phyloP scores from a whole-genome alignment of 2,797 vertebrate species.

The Sebastes iracundus region DNA sequence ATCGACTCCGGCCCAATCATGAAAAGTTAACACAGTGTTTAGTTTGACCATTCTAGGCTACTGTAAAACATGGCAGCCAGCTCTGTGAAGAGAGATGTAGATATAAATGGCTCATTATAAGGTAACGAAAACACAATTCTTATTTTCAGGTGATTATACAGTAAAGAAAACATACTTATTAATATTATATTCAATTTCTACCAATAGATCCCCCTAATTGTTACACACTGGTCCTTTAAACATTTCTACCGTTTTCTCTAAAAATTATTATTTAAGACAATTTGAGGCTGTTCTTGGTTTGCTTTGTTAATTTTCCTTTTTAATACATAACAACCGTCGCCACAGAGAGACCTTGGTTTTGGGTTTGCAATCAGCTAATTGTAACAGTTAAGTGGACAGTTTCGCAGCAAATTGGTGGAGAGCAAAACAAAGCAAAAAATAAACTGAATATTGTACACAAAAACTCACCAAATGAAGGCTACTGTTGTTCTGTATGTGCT shows the following conservation, averaged over 20 bases:
- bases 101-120: too few relatives aligned
- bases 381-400: not conserved
- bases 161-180: too few relatives aligned
- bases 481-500: not conserved
- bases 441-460: rapidly evolving
- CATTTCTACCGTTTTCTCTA: not conserved
- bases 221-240: not conserved
- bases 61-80: too few relatives aligned
- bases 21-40: too few relatives aligned
- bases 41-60: rapidly evolving
- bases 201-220: too few relatives aligned
- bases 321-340: not conserved
- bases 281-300: not conserved
- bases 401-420: not conserved
- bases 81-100: too few relatives aligned
- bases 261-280: not conserved
- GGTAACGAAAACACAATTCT: too few relatives aligned
- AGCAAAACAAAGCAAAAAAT: not conserved
- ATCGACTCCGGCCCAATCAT: rapidly evolving
- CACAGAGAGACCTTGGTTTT: not conserved
- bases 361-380: not conserved
- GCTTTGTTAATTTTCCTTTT: not conserved
- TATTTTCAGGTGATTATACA: too few relatives aligned
- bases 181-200: too few relatives aligned
- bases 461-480: rapidly evolving